These are phyloP conservation scores for Scophthalmus maximus DNA, from an alignment of 2,113 vertebrate species.

Conservation along the genomic window DNA sequence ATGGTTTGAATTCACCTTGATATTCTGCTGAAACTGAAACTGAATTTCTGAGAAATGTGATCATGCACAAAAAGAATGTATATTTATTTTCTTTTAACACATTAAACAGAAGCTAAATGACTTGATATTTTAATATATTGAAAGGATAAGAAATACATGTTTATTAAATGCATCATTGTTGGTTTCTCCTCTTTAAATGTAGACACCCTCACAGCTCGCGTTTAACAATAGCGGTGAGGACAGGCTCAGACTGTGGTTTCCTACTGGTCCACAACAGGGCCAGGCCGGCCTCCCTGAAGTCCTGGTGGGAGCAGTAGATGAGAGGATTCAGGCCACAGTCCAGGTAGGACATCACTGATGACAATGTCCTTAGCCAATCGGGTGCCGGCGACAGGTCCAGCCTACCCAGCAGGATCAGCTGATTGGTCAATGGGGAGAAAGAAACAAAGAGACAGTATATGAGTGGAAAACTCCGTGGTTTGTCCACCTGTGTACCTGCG, in stretches of 20 bases:
- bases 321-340: slow-evolving; percentile 81
- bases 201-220: slow-evolving; percentile 38
- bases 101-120: background rate
- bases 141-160: background rate
- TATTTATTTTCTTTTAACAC: background rate
- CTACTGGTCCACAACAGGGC: slow-evolving; percentile 77
- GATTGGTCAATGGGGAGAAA: slow-evolving; percentile 1
- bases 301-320: slow-evolving; percentile 78
- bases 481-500: background rate
- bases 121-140: background rate
- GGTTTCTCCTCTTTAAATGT: background rate
- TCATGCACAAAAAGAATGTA: background rate
- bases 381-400: slow-evolving; percentile 77
- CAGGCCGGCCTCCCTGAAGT: slow-evolving; percentile 76
- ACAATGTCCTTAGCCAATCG: slow-evolving; percentile 78
- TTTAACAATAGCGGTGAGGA: slow-evolving; percentile 73
- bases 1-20: too few relatives aligned
- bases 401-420: slow-evolving; percentile 79
- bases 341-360: slow-evolving; percentile 81
- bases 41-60: too few relatives aligned
- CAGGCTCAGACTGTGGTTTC: slow-evolving; percentile 66
- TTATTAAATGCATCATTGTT: background rate
- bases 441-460: slow-evolving; percentile 6
- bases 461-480: background rate
- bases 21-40: too few relatives aligned